A percentile compares a stretch with the other conserved stretches of the same genome.
Conservation (phyloP, 2,888 invertebrate species). For the Tillus elongatus region DNA sequence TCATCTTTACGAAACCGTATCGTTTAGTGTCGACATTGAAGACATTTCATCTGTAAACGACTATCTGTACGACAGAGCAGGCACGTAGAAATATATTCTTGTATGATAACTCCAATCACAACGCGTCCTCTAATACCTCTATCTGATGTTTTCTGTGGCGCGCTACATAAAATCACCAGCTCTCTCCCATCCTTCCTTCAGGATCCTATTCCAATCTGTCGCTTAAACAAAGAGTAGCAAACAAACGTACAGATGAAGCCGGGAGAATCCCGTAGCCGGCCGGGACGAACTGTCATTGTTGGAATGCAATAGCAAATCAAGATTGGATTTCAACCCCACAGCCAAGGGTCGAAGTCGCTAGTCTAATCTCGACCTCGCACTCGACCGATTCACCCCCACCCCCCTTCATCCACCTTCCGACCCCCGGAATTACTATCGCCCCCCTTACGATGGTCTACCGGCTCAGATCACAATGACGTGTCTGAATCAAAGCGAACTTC, state of each 20-base stretch:
- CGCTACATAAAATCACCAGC: no score
- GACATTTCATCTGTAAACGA: no score
- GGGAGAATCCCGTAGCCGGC: no score
- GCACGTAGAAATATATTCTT: no score
- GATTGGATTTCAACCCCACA: conserved; percentile 42
- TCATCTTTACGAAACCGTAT: no score
- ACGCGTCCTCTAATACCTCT: no score
- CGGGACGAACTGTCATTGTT: conserved; percentile 39
- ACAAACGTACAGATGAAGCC: conserved; percentile 33
- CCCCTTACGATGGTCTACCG: conserved; percentile 14
- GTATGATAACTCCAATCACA: no score
- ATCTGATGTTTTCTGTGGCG: no score
- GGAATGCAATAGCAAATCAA: conserved; percentile 45
- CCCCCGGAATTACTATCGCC: conserved; percentile 1
- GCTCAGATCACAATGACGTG: conserved; percentile 39
- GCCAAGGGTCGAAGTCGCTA: conserved; percentile 38
- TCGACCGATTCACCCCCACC: conserved; percentile 28
- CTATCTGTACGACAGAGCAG: no score
- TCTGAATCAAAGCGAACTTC: conserved; percentile 39
- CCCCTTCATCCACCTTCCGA: conserved; percentile 20
- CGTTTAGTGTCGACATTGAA: no score
- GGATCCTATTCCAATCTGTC: conserved; percentile 31
- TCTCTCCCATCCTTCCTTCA: no score
- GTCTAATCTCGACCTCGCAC: conserved; percentile 44
- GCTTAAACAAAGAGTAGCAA: conserved; percentile 40